Percentiles rank a stretch among this genome's conserved stretches.
Conservation (phyloP, 1,140 invertebrate species). For the Chlorops oryzae region DNA sequence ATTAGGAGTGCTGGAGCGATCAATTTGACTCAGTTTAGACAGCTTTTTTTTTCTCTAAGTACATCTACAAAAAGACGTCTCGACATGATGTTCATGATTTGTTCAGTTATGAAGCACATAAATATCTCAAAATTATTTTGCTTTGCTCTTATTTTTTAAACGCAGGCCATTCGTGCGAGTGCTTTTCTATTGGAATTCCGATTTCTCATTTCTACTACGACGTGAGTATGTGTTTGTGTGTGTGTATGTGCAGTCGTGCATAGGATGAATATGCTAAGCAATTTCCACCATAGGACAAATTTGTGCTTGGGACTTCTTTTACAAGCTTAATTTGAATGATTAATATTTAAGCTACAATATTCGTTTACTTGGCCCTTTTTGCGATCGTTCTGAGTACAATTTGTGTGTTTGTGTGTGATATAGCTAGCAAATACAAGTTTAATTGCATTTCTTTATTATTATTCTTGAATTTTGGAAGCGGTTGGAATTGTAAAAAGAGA, state of each 20-base stretch:
- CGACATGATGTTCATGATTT: too few relatives aligned
- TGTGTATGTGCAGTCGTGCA: too few relatives aligned
- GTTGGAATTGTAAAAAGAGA: conserved; percentile 44
- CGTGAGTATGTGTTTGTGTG: neutral
- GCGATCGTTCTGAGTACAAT: conserved; percentile 42
- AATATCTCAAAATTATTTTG: too few relatives aligned
- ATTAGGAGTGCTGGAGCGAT: too few relatives aligned
- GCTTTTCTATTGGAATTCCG: conserved; percentile 4
- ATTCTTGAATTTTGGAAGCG: conserved; percentile 23
- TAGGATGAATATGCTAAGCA: too few relatives aligned
- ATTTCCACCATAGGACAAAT: too few relatives aligned
- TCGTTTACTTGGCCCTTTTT: neutral
- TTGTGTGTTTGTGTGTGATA: conserved; percentile 19
- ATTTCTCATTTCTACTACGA: conserved; percentile 1
- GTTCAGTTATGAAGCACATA: too few relatives aligned
- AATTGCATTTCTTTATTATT: conserved; percentile 7
- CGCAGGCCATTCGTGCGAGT: too few relatives aligned
- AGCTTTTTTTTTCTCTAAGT: too few relatives aligned
- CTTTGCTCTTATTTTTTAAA: too few relatives aligned
- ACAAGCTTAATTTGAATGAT: neutral
- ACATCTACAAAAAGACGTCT: too few relatives aligned
- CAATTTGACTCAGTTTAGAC: too few relatives aligned
- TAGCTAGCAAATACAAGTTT: conserved; percentile 14
- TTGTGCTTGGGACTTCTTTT: neutral
- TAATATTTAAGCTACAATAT: neutral